Evolutionary conservation across 2,888 invertebrate genomes (phyloP).

Genomic region (Smittia sp.): DNA sequence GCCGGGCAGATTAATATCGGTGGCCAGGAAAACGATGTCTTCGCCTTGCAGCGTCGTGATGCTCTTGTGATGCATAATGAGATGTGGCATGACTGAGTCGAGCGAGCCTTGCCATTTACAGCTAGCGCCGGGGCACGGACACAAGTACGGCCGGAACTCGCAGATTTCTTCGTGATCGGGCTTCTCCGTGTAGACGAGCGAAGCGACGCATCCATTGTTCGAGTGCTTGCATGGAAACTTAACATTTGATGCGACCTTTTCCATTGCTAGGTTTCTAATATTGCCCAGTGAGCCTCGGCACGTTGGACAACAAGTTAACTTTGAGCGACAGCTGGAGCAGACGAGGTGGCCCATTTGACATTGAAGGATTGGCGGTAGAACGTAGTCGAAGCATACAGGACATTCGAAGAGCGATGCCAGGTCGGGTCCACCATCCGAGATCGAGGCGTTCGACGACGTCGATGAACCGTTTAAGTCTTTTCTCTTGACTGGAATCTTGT

Average conservation of each 20-base stretch:
- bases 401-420: slow-evolving; percentile 90
- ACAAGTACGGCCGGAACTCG: slow-evolving; percentile 95
- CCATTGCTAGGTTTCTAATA: slow-evolving; percentile 98
- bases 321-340: slow-evolving; percentile 95
- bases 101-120: slow-evolving; percentile 99
- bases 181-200: slow-evolving; percentile 94
- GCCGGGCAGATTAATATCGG: slow-evolving; percentile 98
- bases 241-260: slow-evolving; percentile 97
- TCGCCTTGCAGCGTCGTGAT: slow-evolving; percentile 98
- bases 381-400: slow-evolving; percentile 99
- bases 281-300: slow-evolving; percentile 95
- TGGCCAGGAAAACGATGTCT: slow-evolving; percentile 98
- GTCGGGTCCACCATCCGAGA: slow-evolving; percentile 62
- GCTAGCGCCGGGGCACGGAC: slow-evolving; percentile 98
- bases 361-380: slow-evolving; percentile 96
- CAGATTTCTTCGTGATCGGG: slow-evolving; percentile 98
- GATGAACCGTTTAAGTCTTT: slow-evolving; percentile 52
- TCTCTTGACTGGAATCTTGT: slow-evolving; percentile 43
- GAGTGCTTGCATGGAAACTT: slow-evolving; percentile 99
- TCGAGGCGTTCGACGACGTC: slow-evolving; percentile 52
- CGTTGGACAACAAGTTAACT: slow-evolving; percentile 95
- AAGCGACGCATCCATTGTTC: slow-evolving; percentile 88
- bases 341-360: slow-evolving; percentile 99
- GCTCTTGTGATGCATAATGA: slow-evolving; percentile 95
- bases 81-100: slow-evolving; percentile 97